Percentiles rank a stretch among this genome's conserved stretches.
phyloP scores from a whole-genome alignment of 2,888 invertebrate species.

The Yponomeuta malinellus region DNA sequence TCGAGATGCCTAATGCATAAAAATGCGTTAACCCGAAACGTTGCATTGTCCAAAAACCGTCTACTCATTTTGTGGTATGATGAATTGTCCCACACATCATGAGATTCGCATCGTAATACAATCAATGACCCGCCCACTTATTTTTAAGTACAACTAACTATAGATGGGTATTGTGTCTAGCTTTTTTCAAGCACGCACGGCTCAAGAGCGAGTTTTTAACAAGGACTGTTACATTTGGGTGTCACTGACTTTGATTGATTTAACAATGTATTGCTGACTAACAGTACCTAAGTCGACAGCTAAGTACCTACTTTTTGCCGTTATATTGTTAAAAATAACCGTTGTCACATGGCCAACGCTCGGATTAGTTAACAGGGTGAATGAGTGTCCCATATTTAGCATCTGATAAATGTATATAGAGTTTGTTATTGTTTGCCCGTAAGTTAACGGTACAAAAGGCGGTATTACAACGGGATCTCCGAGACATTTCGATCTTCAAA shows the following conservation, averaged over 20 bases:
- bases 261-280: neutral
- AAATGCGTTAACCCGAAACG: neutral
- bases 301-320: neutral
- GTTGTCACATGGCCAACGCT: neutral
- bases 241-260: neutral
- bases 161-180: too few species aligned
- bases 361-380: neutral
- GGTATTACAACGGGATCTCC: neutral
- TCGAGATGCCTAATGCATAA: neutral
- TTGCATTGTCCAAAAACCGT: neutral
- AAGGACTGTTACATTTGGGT: too few species aligned
- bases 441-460: neutral
- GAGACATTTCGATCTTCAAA: neutral
- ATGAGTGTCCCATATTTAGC: neutral
- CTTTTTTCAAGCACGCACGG: too few species aligned
- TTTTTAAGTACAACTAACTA: neutral
- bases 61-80: neutral
- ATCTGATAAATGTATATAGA: neutral
- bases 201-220: too few species aligned
- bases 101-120: neutral
- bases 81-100: too few species aligned
- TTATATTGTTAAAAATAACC: neutral
- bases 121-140: neutral
- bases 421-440: neutral
- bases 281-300: too few species aligned